A percentile compares a stretch with the other conserved stretches of the same genome.
Evolutionary conservation across 2,888 invertebrate species (phyloP).

Genomic region (Zelleria hepariella): DNA sequence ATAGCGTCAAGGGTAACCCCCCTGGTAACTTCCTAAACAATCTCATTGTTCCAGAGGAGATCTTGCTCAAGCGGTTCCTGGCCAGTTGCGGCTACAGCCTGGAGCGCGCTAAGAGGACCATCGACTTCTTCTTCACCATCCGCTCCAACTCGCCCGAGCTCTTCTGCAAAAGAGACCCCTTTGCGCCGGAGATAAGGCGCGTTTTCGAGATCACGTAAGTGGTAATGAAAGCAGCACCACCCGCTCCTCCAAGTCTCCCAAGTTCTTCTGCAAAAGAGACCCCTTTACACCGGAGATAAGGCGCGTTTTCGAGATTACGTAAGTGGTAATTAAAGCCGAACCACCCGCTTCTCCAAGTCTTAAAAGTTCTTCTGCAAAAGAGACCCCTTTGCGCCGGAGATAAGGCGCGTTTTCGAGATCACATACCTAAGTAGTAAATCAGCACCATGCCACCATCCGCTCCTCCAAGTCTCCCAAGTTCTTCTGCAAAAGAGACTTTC

Average conservation of each 20-base stretch:
- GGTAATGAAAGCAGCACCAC: constrained; percentile 50
- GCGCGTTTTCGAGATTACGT: constrained; percentile 71
- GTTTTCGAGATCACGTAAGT: constrained; percentile 72
- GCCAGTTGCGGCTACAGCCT: constrained; percentile 67
- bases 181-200: constrained; percentile 60
- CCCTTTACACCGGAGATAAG: constrained; percentile 65
- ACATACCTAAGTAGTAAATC: constrained; percentile 59
- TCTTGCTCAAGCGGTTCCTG: constrained; percentile 69
- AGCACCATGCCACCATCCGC: constrained; percentile 72
- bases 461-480: constrained; percentile 73
- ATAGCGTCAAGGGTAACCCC: too few relatives aligned
- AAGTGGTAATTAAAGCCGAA: constrained; percentile 42
- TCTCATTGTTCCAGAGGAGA: constrained; percentile 61
- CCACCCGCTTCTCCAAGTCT: constrained; percentile 68
- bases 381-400: constrained; percentile 66
- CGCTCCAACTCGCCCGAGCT: constrained; percentile 73
- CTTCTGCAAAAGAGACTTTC: constrained; percentile 73
- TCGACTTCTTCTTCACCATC: constrained; percentile 73
- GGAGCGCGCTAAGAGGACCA: constrained; percentile 70
- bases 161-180: constrained; percentile 73
- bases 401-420: constrained; percentile 66
- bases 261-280: constrained; percentile 74
- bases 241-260: constrained; percentile 70
- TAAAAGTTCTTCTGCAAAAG: constrained; percentile 75
- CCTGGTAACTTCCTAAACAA: background rate